phyloP scores from a whole-genome alignment of 2,113 vertebrate genomes.

The Kryptolebias marmoratus region DNA sequence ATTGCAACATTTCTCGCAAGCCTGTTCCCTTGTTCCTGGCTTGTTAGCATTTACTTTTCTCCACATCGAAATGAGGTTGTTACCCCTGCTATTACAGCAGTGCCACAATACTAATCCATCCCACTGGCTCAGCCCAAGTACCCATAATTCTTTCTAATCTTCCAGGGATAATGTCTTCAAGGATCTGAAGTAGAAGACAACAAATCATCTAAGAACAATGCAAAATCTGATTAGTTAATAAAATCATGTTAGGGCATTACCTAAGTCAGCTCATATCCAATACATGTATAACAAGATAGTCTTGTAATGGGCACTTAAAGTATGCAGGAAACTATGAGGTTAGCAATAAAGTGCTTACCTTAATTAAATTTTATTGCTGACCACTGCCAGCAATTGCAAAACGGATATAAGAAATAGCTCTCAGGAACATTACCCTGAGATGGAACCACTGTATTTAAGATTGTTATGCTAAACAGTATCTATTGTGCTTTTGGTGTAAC shows the following conservation, averaged over 20 bases:
- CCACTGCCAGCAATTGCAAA: slow-evolving; percentile 55
- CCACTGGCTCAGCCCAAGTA: slow-evolving; percentile 72
- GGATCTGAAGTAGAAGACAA: slow-evolving; percentile 66
- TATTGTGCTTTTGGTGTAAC: slow-evolving; percentile 38
- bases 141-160: slow-evolving; percentile 77
- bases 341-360: slow-evolving; percentile 59
- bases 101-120: slow-evolving; percentile 71
- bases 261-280: slow-evolving; percentile 43
- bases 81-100: slow-evolving; percentile 58
- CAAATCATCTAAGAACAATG: slow-evolving; percentile 71
- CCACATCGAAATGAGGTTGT: slow-evolving; percentile 56
- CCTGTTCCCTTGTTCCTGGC: slow-evolving; percentile 49
- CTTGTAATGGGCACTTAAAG: slow-evolving; percentile 52
- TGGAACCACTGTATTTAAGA: slow-evolving; percentile 49
- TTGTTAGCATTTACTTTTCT: slow-evolving; percentile 65
- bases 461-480: slow-evolving; percentile 41
- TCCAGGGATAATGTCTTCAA: slow-evolving; percentile 74
- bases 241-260: slow-evolving; percentile 55
- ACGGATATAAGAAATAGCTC: slow-evolving; percentile 50
- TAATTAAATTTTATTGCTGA: slow-evolving; percentile 67
- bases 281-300: slow-evolving; percentile 54
- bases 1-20: slow-evolving; percentile 60
- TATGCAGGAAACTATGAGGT: slow-evolving; percentile 38
- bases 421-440: slow-evolving; percentile 62
- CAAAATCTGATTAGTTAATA: slow-evolving; percentile 71